Base-by-base conservation (phyloP, 2,888 invertebrate species). In the Keiferia lycopersicella region DNA sequence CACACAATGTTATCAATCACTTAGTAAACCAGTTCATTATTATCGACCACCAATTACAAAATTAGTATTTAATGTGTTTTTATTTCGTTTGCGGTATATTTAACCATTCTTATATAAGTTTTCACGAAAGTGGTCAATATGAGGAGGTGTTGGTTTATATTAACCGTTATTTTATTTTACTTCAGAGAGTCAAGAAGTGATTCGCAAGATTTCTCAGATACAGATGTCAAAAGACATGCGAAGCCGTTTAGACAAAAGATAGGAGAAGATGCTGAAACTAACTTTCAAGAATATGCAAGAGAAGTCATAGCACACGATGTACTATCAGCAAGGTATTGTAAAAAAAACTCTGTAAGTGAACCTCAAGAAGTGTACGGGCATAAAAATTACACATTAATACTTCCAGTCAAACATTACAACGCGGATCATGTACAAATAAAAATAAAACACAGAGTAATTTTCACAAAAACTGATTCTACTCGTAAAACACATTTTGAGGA, bases 1-100 rank as follows among this genome's bases (percentile, higher is more conserved):
- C 2, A 11, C 16, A 26, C 56, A 56, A 56, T 56, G 56, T 56
- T 56, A 56, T 56, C 56, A 16, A 56, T 56, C 56, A 8, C 11
- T 51, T 51, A 22, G 56, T 30, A n/a, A 56, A 56, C 56, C 22
- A 56, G 12, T 26, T 12, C n/a, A n/a, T 26, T 14, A 22, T n/a
- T 14, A 22, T n/a, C 26, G 12, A 12, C 26, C 30, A n/a, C 11
- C 56, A 26, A 26, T 53, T 22, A 10, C 26, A 53, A 26, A 20
- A 53, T 22, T 30, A 7, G 3, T 30, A 34, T 10, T 56, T 26
- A 30, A 26, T 56, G 11, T 34, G 22, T 56, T n/a, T 56, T 56
- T 56, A n/a, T n/a, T 22, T 56, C 14, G 1, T 30, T 11, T 53
- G 22, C 56, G 14, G 22, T 56, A n/a, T 56, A 14, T 26, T n/a